Base-by-base conservation (phyloP, 2,888 invertebrate genomes). In the Ptilodon capucinus region DNA sequence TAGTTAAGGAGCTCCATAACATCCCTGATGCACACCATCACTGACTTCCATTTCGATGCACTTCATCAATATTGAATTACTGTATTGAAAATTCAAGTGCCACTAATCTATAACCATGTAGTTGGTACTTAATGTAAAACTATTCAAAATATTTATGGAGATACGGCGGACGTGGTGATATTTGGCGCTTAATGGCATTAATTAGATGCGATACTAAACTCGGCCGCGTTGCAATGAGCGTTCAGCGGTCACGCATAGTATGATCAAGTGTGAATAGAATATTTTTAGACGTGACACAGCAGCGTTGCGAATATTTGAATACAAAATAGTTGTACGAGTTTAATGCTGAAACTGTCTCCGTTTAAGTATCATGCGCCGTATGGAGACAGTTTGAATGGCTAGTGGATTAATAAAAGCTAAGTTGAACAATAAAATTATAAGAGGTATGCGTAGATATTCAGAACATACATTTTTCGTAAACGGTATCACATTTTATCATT, bases 161-260 rank as follows among this genome's bases (percentile, higher is more conserved):
- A 43, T 64, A 58, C 68, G 66, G 64, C 68, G 66, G 64, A 68
- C 74, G 68, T 71, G 68, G 70, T 65, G 62, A 68, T 71, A 72
- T 66, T 68, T 64, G 57, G 59, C 57, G 68, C 62, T 64, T 72
- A 80, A 71, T 71, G 71, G 67, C 68, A 67, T 76, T 78, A 79
- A 81, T 79, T 76, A 60, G 74, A 75, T 67, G 73, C 72, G 68
- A 68, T 59, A 63, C 65, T 56, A 64, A 66, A 60, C 57, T 57
- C 59, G 52, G 44, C 46, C 50, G 58, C 49, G 64, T 64, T 72
- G 71, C 71, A 71, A 69, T 68, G 64, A 68, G 48, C 70, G 68
- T 65, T 64, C 64, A 59, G 68, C 64, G 55, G 46, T 51, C 54
- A 64, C 64, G 66, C 65, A 51, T 63, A 46, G 53, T 62, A 66